Percentiles rank a stretch among this genome's conserved stretches.
Evolutionary conservation across 2,797 vertebrate genomes (phyloP).

Genomic region (Hydrocynus forskahlii): DNA sequence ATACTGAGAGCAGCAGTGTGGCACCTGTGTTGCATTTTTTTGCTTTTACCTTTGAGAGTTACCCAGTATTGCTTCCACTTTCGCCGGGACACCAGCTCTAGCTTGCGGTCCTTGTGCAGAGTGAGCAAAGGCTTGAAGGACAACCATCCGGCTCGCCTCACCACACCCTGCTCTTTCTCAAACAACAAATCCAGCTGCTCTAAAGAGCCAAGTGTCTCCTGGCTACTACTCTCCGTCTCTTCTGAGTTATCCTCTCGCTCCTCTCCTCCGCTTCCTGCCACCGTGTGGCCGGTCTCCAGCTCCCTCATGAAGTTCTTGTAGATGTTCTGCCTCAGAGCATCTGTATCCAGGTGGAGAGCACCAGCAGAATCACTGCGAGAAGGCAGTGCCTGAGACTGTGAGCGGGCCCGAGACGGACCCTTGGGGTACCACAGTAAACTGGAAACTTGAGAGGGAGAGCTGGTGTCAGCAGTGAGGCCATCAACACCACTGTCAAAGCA

Average conservation of each 20-base stretch:
- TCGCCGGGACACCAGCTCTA: slow-evolving; percentile 86
- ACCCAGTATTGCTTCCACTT: slow-evolving; percentile 94
- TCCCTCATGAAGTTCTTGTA: slow-evolving; percentile 94
- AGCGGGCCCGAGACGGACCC: slow-evolving; percentile 41
- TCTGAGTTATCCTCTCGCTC: slow-evolving; percentile 53
- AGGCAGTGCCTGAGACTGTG: slow-evolving; percentile 69
- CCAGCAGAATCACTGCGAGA: slow-evolving; percentile 68
- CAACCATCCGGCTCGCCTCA: slow-evolving; percentile 92
- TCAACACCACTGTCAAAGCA: slow-evolving; percentile 89
- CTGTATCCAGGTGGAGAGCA: slow-evolving; percentile 60
- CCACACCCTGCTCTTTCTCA: slow-evolving; percentile 90
- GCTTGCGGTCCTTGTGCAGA: slow-evolving; percentile 87
- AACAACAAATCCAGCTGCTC: slow-evolving; percentile 87
- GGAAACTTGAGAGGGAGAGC: slow-evolving; percentile 82
- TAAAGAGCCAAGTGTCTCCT: slow-evolving; percentile 80
- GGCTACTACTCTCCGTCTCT: slow-evolving; percentile 73
- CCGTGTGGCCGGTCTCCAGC: slow-evolving; percentile 74
- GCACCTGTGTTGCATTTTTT: not conserved
- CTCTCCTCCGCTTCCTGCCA: slow-evolving; percentile 68
- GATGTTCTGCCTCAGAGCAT: slow-evolving; percentile 81
- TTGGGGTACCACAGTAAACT: slow-evolving; percentile 81
- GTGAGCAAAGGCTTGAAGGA: slow-evolving; percentile 90
- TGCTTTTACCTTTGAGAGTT: slow-evolving; percentile 85
- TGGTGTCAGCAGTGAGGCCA: slow-evolving; percentile 82
- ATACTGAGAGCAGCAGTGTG: no score